Conservation (phyloP, 2,113 vertebrate genomes). For the Platichthys stellatus region DNA sequence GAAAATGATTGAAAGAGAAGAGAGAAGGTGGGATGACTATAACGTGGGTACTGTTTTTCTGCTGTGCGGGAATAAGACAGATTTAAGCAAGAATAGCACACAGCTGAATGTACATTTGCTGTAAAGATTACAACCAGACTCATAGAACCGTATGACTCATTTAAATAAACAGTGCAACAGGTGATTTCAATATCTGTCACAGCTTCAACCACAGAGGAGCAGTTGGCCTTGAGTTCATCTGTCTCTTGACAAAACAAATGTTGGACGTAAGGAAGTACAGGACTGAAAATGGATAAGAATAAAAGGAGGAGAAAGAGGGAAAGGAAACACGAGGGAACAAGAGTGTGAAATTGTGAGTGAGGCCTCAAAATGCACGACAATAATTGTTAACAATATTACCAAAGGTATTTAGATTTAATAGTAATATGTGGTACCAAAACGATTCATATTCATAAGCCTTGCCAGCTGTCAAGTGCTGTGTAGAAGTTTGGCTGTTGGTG, state of each 20-base stretch:
- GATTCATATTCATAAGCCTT: not conserved
- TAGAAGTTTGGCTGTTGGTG: no score
- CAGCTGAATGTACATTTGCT: not conserved
- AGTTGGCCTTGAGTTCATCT: not conserved
- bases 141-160: not conserved
- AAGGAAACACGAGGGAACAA: no score
- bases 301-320: no score
- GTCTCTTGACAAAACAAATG: not conserved
- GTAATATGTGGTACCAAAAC: conserved; percentile 9
- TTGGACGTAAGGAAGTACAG: not conserved
- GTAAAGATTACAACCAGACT: not conserved
- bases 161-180: conserved; percentile 15
- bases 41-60: not conserved
- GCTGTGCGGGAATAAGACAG: not conserved
- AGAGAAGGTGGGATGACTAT: not conserved
- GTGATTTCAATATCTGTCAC: not conserved
- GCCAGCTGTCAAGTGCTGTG: not conserved
- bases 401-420: not conserved
- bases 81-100: not conserved
- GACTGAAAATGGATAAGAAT: not conserved
- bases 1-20: not conserved
- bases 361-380: not conserved
- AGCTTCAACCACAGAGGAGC: not conserved
- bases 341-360: not conserved
- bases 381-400: not conserved